A percentile compares a stretch with the other conserved stretches of the same genome.
Conservation (phyloP, 2,797 vertebrate genomes). For the Scyliorhinus canicula region DNA sequence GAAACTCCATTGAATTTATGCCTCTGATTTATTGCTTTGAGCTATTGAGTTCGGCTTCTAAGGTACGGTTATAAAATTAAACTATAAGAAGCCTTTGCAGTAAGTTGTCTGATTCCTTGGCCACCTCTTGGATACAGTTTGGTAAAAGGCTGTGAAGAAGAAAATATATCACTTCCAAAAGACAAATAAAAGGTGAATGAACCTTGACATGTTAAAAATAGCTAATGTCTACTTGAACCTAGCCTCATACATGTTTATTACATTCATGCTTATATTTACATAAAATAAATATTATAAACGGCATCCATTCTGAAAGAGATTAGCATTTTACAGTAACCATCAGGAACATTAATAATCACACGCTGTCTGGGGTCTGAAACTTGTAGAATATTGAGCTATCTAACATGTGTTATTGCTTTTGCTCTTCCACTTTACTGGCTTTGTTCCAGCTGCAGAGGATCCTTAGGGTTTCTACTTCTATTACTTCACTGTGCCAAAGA, state of each 20-base stretch:
- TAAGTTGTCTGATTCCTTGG: background rate
- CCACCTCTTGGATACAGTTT: background rate
- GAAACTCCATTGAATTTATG: background rate
- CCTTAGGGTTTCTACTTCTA: background rate
- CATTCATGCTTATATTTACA: background rate
- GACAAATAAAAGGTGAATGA: background rate
- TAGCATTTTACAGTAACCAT: background rate
- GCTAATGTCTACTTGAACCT: background rate
- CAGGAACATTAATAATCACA: background rate
- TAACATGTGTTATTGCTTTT: background rate
- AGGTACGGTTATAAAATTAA: background rate
- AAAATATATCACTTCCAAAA: background rate
- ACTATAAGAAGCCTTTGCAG: background rate
- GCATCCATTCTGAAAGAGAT: background rate
- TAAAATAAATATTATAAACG: background rate
- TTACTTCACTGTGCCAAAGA: background rate
- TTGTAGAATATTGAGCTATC: background rate
- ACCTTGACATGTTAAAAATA: background rate
- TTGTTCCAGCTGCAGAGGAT: background rate
- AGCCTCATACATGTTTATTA: background rate
- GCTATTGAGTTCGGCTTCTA: background rate
- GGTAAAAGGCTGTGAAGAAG: background rate
- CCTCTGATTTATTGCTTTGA: background rate
- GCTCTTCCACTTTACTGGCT: background rate
- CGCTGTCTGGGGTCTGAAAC: background rate